Evolutionary conservation across 2,888 invertebrate species (phyloP).

Genomic region (Polydesmus complanatus): DNA sequence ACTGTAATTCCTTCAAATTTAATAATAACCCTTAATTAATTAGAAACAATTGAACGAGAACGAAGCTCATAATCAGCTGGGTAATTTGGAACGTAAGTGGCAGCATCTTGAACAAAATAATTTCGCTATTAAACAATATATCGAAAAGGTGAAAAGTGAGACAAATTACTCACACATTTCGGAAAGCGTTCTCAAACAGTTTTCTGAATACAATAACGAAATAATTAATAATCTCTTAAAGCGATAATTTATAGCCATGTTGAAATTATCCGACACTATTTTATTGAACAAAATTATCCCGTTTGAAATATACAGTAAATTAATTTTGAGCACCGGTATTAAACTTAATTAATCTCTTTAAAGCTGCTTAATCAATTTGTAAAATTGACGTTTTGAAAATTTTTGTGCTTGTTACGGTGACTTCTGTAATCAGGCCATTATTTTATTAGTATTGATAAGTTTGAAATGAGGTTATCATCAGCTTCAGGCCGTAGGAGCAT

Average conservation of each 20-base stretch:
- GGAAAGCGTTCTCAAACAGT: not conserved
- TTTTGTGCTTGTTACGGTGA: too few species aligned
- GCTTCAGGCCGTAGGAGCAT: too few species aligned
- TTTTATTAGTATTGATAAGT: too few species aligned
- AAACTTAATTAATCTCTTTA: too few species aligned
- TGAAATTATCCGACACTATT: too few species aligned
- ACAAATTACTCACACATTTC: conserved; percentile 40
- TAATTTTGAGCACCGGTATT: too few species aligned
- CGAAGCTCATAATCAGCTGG: conserved; percentile 55
- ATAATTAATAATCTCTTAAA: not conserved
- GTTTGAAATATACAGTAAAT: too few species aligned
- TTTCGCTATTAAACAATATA: conserved; percentile 50
- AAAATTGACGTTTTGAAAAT: too few species aligned
- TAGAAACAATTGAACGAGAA: conserved; percentile 52
- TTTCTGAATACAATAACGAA: not conserved
- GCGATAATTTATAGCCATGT: too few species aligned
- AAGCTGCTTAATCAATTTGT: too few species aligned
- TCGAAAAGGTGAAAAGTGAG: conserved; percentile 50
- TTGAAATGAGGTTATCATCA: not conserved
- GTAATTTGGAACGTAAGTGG: conserved; percentile 52
- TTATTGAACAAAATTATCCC: too few species aligned
- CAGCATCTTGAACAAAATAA: conserved; percentile 53
- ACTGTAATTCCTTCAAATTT: conserved; percentile 26
- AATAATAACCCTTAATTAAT: conserved; percentile 35
- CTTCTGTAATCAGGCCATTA: too few species aligned